These are phyloP conservation scores for Tinea semifulvella DNA, from an alignment of 2,888 invertebrate genomes.

Conservation along the genomic window DNA sequence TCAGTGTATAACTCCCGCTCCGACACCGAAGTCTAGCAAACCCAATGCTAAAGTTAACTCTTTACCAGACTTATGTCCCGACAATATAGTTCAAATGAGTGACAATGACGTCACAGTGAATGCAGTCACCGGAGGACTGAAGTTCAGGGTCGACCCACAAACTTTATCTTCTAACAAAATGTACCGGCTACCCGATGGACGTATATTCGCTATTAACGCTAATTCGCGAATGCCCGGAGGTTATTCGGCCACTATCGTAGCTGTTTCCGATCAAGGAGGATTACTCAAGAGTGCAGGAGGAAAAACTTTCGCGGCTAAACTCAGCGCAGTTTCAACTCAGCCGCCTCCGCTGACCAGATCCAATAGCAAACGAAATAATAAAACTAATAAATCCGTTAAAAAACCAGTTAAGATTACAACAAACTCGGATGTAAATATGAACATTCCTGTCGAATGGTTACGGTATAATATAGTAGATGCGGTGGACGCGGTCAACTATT, in stretches of 20 bases:
- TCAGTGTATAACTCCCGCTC: conserved; percentile 53
- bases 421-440: conserved; percentile 36
- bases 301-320: conserved; percentile 47
- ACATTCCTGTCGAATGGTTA: conserved; percentile 65
- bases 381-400: conserved; percentile 19
- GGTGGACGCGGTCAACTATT: conserved; percentile 64
- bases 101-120: conserved; percentile 63
- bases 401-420: conserved; percentile 18
- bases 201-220: conserved; percentile 57
- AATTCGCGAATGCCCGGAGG: conserved; percentile 61
- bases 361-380: conserved; percentile 19
- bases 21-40: no score
- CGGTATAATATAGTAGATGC: conserved; percentile 66
- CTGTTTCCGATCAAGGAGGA: conserved; percentile 38
- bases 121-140: conserved; percentile 51
- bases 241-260: conserved; percentile 61
- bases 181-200: conserved; percentile 59
- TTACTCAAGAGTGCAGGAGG: conserved; percentile 26
- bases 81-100: conserved; percentile 60
- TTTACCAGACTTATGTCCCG: conserved; percentile 32
- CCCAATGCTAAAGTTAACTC: no score
- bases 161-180: conserved; percentile 60
- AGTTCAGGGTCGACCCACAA: conserved; percentile 60
- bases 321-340: conserved; percentile 32
- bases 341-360: background rate